phyloP scores from a whole-genome alignment of 64 coral and sea anemone species.

The Montipora sp. region DNA sequence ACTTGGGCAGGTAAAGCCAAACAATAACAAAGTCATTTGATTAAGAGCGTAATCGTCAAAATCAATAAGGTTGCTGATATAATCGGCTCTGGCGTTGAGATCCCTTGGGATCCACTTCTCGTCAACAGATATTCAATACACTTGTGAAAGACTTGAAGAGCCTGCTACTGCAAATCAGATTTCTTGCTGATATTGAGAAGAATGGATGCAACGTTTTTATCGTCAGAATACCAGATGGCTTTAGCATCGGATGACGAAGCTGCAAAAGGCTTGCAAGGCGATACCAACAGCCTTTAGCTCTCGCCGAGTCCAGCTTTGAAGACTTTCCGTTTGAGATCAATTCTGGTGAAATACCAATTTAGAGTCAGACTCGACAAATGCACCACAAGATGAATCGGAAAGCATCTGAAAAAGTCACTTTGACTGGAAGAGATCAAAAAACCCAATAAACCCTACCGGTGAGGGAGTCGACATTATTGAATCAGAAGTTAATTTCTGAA shows the following conservation, averaged over 20 bases:
- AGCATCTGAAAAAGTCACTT: slow-evolving; percentile 57
- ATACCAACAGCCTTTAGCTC: slow-evolving; percentile 36
- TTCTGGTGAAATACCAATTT: slow-evolving; percentile 44
- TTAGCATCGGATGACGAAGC: background rate
- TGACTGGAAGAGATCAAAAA: slow-evolving; percentile 12
- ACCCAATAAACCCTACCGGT: slow-evolving; percentile 19
- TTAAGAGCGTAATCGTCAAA: slow-evolving; percentile 6
- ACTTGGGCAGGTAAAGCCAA: slow-evolving; percentile 22
- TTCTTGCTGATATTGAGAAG: slow-evolving; percentile 49
- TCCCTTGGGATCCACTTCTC: slow-evolving; percentile 64
- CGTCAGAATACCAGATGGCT: slow-evolving; percentile 61
- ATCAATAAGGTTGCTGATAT: slow-evolving; percentile 28
- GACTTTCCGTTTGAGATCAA: slow-evolving; percentile 26
- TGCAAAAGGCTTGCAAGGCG: background rate
- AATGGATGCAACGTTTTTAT: slow-evolving; percentile 55
- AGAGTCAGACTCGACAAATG: slow-evolving; percentile 5
- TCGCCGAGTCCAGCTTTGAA: slow-evolving; percentile 56
- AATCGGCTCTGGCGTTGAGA: slow-evolving; percentile 39
- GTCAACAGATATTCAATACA: slow-evolving; percentile 14
- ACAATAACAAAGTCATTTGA: slow-evolving; percentile 35
- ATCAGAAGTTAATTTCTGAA: slow-evolving; percentile 55
- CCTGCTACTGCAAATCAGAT: slow-evolving; percentile 22
- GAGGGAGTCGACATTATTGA: slow-evolving; percentile 23
- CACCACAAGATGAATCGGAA: slow-evolving; percentile 20
- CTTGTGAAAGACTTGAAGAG: slow-evolving; percentile 28